Base-by-base conservation (phyloP, 2,113 vertebrate species). In the Leptosomus discolor region DNA sequence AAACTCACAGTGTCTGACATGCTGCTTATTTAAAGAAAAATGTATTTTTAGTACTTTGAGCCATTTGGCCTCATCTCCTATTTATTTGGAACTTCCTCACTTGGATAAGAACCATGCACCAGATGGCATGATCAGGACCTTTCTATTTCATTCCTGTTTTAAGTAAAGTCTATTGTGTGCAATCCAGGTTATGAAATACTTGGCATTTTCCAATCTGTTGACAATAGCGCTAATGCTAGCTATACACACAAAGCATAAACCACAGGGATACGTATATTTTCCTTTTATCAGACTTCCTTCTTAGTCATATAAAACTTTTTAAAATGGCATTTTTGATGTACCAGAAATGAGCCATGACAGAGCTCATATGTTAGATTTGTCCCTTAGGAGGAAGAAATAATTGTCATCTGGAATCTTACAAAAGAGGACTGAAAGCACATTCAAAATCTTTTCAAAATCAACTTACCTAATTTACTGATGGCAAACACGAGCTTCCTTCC, bases 141-240 rank as follows among this genome's bases (percentile, higher is more conserved):
- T 94, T 85, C 58, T 21, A 17, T 77, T 92, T 69, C 64, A 94
- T 95, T 96, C 78, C 68, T 64, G 34, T 61, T 96, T 92, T 58
- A 87, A 84, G 79, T 77, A 57, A 85, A 90, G 51, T 64, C 46
- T 85, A 32, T 51, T 5, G 1, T 4, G 4, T 69, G n/a, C 48
- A 65, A 85, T 70, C 43, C 53, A 89, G 19, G 21, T 60, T 85
- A 64, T 57, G 9, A 85, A 91, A 83, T 36, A 68, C 9, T 77
- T 91, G 50, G n/a, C 68, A 58, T 57, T 54, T 63, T 92, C 60
- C 63, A 85, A 50, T 61, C 54, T 67, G 32, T 36, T 65, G 34
- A 85, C 34, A 71, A 22, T 11, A 88, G 50, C 48, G 21, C 27
- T 23, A 29, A 18, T 71, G 48, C 41, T 69, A 76, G 48, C 46